These are phyloP conservation scores for Phrynocephalus versicolor DNA, from an alignment of 2,113 vertebrate species.

Conservation along the genomic window DNA sequence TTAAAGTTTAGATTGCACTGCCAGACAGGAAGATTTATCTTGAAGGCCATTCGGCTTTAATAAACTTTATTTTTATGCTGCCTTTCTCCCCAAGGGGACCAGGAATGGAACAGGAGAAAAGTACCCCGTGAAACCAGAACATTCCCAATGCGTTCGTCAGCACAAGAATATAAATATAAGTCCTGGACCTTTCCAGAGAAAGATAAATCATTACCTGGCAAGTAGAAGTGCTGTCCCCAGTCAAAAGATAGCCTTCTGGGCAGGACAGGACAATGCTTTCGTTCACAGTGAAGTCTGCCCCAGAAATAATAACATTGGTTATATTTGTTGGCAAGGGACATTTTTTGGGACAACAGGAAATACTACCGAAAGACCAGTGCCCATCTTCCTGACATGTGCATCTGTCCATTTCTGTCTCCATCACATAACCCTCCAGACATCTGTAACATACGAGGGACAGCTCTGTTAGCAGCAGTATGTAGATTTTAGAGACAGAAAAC, in stretches of 20 bases:
- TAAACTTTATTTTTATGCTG: no score
- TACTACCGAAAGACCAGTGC: conserved; percentile 84
- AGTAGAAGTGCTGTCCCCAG: conserved; percentile 76
- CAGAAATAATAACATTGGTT: conserved; percentile 73
- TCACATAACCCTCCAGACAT: conserved; percentile 88
- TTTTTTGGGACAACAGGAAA: conserved; percentile 81
- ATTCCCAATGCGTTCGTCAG: no score
- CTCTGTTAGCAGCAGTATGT: conserved; percentile 10
- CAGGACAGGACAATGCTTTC: conserved; percentile 84
- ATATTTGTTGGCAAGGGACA: conserved; percentile 80
- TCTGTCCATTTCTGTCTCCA: conserved; percentile 71
- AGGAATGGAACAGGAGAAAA: not conserved
- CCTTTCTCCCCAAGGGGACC: no score
- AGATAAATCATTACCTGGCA: conserved; percentile 81
- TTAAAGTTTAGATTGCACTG: no score
- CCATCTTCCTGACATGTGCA: conserved; percentile 87
- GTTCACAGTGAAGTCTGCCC: conserved; percentile 80
- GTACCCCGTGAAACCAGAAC: not conserved
- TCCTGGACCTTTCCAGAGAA: not conserved
- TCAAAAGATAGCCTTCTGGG: conserved; percentile 81
- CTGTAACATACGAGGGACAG: conserved; percentile 72
- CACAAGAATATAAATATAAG: not conserved
- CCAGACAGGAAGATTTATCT: not conserved
- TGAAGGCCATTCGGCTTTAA: not conserved
- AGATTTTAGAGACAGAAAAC: not conserved